Evolutionary conservation across 2,888 invertebrate species (phyloP).

Genomic region (Ommatoiulus sabulosus): DNA sequence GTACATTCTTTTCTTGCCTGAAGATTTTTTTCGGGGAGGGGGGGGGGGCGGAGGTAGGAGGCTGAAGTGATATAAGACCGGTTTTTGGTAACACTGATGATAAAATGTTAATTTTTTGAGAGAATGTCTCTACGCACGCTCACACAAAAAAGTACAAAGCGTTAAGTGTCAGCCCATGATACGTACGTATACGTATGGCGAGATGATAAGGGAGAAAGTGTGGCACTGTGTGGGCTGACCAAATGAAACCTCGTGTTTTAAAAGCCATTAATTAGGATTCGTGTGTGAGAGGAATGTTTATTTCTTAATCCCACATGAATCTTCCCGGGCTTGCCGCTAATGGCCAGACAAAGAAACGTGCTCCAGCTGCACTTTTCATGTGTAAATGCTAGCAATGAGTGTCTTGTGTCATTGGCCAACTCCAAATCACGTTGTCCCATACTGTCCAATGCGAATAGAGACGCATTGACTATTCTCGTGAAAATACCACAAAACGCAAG

Average conservation of each 20-base stretch:
- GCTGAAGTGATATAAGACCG: constrained; percentile 8
- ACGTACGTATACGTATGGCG: background rate
- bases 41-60: background rate
- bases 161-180: background rate
- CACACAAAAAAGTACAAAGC: background rate
- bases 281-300: constrained; percentile 36
- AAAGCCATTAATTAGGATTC: constrained; percentile 43
- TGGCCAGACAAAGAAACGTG: constrained; percentile 12
- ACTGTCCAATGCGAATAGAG: background rate
- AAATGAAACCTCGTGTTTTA: constrained; percentile 23
- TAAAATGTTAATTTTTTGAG: constrained; percentile 8
- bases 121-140: constrained; percentile 12
- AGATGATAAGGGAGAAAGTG: constrained; percentile 23
- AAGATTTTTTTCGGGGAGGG: background rate
- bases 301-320: constrained; percentile 22
- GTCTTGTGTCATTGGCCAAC: background rate
- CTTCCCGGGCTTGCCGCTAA: background rate
- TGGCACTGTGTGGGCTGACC: constrained; percentile 27
- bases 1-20: background rate
- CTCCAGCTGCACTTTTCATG: constrained; percentile 8
- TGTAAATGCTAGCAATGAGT: background rate
- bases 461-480: background rate
- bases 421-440: background rate
- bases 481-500: too few relatives aligned
- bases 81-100: background rate